Evolutionary conservation across 2,888 invertebrate genomes (phyloP), one percentile per base, ranked within the genome.

Genomic region (Podotricha telesiphe): DNA sequence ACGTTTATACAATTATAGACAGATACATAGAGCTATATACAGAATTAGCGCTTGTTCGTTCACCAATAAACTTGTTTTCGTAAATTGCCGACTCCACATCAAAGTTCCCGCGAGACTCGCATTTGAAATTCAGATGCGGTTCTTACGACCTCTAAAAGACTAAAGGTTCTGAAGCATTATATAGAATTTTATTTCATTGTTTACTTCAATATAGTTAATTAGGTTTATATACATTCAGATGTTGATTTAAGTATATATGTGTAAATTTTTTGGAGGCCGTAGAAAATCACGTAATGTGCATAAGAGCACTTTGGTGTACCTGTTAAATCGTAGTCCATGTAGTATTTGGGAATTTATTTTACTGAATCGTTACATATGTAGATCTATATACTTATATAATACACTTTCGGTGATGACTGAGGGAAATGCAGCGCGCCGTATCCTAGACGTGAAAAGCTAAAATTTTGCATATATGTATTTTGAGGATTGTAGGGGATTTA

Each of bases 41-140:
- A 70, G 75, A 76, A 76, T 74, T 72, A 72, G 71, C 70, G 65
- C 67, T 59, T 64, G 71, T 69, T 68, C 63, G 67, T 34, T 73
- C 66, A 59, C 70, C 74, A 68, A 70, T 75, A 73, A 79, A 79
- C 76, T 73, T 73, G 76, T 77, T 80, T 75, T 47, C 74, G 65
- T 77, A 79, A 81, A 80, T 78, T 80, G 71, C 69, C 71, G 58
- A 61, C 69, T 77, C 78, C 66, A 71, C 68, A 71, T 68, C 68
- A 69, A 71, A 68, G 68, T 66, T 63, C 69, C 68, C 65, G 59
- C 69, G 68, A 65, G 79, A 74, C 22, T 78, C 72, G 75, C 76
- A 85, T 85, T 84, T 86, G 84, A 83, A 85, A 78, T 85, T 83
- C 83, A 81, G 80, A 85, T 85, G 81, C 47, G 71, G 69, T 59